These are phyloP conservation scores for Actenoides hombroni DNA, from an alignment of 2,113 vertebrate species.

Conservation along the genomic window DNA sequence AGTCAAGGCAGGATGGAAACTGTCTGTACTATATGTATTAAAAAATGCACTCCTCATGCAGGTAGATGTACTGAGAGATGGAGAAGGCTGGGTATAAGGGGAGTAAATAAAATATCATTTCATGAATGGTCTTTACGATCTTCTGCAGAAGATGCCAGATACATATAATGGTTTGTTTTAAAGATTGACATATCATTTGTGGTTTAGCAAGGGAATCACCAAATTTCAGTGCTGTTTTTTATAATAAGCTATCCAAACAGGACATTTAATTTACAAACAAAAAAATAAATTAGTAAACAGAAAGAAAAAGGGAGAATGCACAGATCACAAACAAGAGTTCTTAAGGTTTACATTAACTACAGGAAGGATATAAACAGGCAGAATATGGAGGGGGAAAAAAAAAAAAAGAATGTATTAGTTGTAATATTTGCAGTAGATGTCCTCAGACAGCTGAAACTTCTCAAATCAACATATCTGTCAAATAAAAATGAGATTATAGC, in stretches of 20 bases:
- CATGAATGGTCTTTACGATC: fast-evolving
- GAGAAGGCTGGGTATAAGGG: background rate
- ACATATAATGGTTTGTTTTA: background rate
- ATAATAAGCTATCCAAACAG: background rate
- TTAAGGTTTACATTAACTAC: background rate
- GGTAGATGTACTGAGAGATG: background rate
- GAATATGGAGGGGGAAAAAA: background rate
- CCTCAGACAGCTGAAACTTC: background rate
- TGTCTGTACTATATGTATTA: background rate
- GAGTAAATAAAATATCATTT: background rate
- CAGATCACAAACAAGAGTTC: background rate
- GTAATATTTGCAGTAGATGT: background rate
- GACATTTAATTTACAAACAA: background rate
- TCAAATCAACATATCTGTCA: background rate
- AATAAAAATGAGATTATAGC: background rate
- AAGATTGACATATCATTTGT: background rate
- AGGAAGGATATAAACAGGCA: background rate
- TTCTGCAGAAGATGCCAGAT: background rate
- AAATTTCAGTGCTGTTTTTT: background rate
- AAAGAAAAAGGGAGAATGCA: background rate
- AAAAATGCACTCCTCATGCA: background rate
- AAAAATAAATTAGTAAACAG: background rate
- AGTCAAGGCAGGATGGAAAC: background rate
- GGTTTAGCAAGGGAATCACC: background rate
- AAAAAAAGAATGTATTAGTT: background rate